Evolutionary conservation across 1,140 invertebrate genomes (phyloP).

Genomic region (Euwallacea similis): DNA sequence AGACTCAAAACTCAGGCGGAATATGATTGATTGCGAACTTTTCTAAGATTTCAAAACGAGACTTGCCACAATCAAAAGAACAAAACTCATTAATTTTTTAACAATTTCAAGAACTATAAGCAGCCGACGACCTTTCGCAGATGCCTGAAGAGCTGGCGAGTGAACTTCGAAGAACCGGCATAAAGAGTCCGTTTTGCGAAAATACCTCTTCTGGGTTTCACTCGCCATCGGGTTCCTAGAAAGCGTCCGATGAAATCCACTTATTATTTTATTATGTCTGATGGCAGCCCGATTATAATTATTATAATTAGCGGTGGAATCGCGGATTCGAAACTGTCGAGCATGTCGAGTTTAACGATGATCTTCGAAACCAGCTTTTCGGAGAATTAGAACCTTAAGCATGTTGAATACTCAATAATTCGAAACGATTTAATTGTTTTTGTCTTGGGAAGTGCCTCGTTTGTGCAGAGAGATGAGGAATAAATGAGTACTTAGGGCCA

Average conservation of each 20-base stretch:
- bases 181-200: conserved; percentile 20
- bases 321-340: neutral
- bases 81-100: conserved; percentile 1
- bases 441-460: too few species aligned
- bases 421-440: too few species aligned
- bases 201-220: conserved; percentile 17
- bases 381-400: too few species aligned
- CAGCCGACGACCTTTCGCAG: neutral
- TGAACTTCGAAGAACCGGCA: conserved; percentile 4
- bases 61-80: neutral
- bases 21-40: too few species aligned
- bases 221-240: neutral
- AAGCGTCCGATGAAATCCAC: conserved; percentile 6
- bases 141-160: neutral
- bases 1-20: too few species aligned
- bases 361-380: too few species aligned
- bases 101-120: conserved; percentile 2
- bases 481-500: too few species aligned
- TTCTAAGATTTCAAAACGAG: too few species aligned
- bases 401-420: too few species aligned
- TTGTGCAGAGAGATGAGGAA: too few species aligned
- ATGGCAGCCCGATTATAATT: neutral
- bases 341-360: too few species aligned
- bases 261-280: conserved; percentile 19
- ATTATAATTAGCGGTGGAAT: conserved; percentile 7